Conservation (phyloP, 2,797 vertebrate species). For the Xiphophorus birchmanni region DNA sequence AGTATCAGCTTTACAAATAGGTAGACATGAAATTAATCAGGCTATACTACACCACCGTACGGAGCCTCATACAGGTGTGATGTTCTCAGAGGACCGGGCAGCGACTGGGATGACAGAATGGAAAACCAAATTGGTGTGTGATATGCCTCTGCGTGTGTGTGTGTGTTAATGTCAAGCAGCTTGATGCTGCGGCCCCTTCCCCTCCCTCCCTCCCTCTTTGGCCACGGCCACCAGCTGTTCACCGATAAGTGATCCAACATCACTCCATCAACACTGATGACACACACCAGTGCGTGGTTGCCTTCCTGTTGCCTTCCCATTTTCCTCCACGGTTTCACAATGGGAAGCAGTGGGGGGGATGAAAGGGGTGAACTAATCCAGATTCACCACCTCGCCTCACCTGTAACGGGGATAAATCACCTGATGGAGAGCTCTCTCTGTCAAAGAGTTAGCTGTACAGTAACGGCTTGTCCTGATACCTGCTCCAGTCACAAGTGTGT, state of each 20-base stretch:
- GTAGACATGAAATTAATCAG: slow-evolving; percentile 6
- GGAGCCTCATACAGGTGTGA: slow-evolving; percentile 25
- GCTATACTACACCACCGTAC: slow-evolving; percentile 18
- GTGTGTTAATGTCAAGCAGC: background rate
- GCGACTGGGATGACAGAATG: slow-evolving; percentile 22
- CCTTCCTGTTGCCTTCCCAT: slow-evolving; percentile 4
- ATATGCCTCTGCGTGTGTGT: background rate
- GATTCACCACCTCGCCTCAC: slow-evolving; percentile 47
- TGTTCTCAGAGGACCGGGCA: background rate
- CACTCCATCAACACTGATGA: slow-evolving; percentile 27
- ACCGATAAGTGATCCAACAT: slow-evolving; percentile 55
- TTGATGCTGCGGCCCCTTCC: background rate
- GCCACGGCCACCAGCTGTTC: slow-evolving; percentile 63
- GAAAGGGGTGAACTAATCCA: slow-evolving; percentile 10
- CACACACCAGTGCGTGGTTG: background rate
- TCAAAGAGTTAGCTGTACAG: slow-evolving; percentile 22
- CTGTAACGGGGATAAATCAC: slow-evolving; percentile 52
- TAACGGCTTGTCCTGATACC: background rate
- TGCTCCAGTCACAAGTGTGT: background rate
- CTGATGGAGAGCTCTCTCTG: slow-evolving; percentile 11
- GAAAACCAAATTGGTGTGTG: slow-evolving; percentile 39
- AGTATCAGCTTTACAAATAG: slow-evolving; percentile 5
- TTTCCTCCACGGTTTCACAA: slow-evolving; percentile 15
- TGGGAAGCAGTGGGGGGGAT: slow-evolving; percentile 30
- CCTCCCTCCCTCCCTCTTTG: background rate